Percentiles rank a stretch among this genome's conserved stretches.
These are phyloP conservation scores for Scolanthus callimorphus DNA, from an alignment of 92 coral and sea anemone genomes.

Conservation along the genomic window DNA sequence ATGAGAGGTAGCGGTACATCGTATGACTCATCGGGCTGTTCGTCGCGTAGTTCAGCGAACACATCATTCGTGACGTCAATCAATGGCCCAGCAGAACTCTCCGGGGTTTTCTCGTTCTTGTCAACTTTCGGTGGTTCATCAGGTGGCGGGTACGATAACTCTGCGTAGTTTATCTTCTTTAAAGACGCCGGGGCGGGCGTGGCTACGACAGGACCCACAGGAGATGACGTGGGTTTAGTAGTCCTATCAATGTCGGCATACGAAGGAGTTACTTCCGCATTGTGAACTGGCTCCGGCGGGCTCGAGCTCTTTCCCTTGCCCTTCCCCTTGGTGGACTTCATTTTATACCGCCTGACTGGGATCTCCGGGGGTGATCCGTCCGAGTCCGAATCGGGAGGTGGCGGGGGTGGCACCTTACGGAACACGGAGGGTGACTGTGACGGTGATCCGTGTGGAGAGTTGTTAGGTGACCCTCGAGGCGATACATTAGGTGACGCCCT, in stretches of 20 bases:
- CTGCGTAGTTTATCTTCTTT: conserved; percentile 74
- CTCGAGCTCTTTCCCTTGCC: conserved; percentile 15
- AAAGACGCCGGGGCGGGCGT: not conserved
- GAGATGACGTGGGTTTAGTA: conserved; percentile 6
- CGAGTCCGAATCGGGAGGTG: conserved; percentile 60
- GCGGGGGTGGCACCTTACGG: conserved; percentile 77
- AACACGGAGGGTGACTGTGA: conserved; percentile 55
- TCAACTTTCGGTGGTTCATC: conserved; percentile 21
- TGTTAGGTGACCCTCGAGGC: conserved; percentile 74
- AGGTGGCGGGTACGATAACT: conserved; percentile 65
- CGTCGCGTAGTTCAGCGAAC: conserved; percentile 34
- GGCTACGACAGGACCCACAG: conserved; percentile 2
- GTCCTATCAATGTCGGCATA: conserved; percentile 53
- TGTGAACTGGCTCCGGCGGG: conserved; percentile 13
- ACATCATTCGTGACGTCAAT: conserved; percentile 1
- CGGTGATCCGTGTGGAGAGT: conserved; percentile 81
- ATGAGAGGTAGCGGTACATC: conserved; percentile 76
- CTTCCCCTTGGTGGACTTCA: conserved; percentile 28
- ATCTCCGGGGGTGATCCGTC: conserved; percentile 82
- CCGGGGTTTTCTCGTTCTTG: conserved; percentile 6
- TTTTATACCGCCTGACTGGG: conserved; percentile 79
- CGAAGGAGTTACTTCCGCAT: conserved; percentile 26
- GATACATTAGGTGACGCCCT: conserved; percentile 68
- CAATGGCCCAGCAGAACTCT: not conserved
- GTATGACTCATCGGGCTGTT: conserved; percentile 43